A percentile compares a stretch with the other conserved stretches of the same genome.
Conservation (phyloP, 1,140 invertebrate species). For the Pentalonia nigronervosa region DNA sequence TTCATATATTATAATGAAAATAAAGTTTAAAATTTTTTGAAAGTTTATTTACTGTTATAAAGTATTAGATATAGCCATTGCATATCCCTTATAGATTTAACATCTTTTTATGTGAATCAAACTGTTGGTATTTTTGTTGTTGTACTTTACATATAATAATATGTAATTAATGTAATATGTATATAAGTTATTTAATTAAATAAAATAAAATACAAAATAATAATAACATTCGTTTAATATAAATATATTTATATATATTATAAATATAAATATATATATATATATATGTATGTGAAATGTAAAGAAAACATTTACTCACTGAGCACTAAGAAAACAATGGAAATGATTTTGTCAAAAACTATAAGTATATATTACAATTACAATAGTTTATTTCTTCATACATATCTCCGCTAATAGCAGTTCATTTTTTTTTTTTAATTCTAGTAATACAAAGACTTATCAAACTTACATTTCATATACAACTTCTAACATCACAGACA, state of each 20-base stretch:
- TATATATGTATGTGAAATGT: background rate
- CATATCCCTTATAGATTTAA: background rate
- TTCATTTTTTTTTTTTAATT: constrained; percentile 30
- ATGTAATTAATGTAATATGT: constrained; percentile 6
- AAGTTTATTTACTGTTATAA: constrained; percentile 31
- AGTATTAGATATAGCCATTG: background rate
- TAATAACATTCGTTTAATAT: constrained; percentile 22
- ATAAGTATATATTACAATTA: constrained; percentile 37
- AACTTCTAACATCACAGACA: constrained; percentile 57
- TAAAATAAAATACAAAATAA: background rate
- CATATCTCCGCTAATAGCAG: background rate
- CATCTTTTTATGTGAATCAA: background rate
- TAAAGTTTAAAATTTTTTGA: background rate
- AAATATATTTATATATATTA: background rate
- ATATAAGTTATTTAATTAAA: constrained; percentile 18
- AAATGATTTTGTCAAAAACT: constrained; percentile 40
- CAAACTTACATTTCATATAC: constrained; percentile 53
- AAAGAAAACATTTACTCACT: constrained; percentile 21
- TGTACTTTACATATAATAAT: background rate
- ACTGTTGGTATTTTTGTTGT: background rate
- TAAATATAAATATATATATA: too few species aligned
- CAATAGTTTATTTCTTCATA: constrained; percentile 43
- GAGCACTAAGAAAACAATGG: constrained; percentile 11
- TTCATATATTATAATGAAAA: constrained; percentile 3
- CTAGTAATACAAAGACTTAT: constrained; percentile 57